Evolutionary conservation across 2,113 vertebrate species (phyloP).

Genomic region (Symphodus melops): DNA sequence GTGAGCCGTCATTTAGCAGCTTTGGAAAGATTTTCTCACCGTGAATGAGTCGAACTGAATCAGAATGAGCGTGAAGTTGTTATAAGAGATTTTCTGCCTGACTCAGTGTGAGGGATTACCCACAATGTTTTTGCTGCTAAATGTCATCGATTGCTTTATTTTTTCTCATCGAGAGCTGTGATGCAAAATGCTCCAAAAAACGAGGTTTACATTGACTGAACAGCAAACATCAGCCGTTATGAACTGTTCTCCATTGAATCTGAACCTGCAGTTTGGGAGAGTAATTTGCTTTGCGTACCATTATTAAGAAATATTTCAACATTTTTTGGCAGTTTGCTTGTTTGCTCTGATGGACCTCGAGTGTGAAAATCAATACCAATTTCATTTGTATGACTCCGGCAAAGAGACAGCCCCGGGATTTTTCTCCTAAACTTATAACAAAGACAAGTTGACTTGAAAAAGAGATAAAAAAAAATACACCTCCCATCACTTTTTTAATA

Average conservation of each 20-base stretch:
- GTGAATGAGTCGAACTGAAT: neutral
- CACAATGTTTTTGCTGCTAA: neutral
- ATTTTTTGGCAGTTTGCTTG: conserved; percentile 17
- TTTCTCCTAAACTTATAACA: conserved; percentile 5
- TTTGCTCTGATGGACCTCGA: conserved; percentile 9
- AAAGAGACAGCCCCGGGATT: neutral
- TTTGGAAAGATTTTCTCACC: neutral
- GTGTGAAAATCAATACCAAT: conserved; percentile 28
- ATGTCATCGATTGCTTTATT: neutral
- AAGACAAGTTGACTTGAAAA: neutral
- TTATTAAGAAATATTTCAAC: neutral
- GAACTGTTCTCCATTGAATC: neutral
- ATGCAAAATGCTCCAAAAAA: neutral
- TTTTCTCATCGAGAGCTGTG: conserved; percentile 2
- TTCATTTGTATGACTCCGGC: conserved; percentile 19
- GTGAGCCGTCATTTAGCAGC: neutral
- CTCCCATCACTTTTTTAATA: neutral
- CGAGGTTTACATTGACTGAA: neutral
- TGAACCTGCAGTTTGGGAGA: neutral
- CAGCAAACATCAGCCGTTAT: neutral
- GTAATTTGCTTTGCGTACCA: neutral
- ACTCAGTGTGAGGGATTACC: no score
- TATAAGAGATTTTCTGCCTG: neutral
- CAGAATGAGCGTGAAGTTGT: neutral
- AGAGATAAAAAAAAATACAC: neutral